Percentiles rank a stretch among this genome's conserved stretches.
These are phyloP conservation scores for Astyanax mexicanus DNA, from an alignment of 2,797 vertebrate genomes.

Conservation along the genomic window DNA sequence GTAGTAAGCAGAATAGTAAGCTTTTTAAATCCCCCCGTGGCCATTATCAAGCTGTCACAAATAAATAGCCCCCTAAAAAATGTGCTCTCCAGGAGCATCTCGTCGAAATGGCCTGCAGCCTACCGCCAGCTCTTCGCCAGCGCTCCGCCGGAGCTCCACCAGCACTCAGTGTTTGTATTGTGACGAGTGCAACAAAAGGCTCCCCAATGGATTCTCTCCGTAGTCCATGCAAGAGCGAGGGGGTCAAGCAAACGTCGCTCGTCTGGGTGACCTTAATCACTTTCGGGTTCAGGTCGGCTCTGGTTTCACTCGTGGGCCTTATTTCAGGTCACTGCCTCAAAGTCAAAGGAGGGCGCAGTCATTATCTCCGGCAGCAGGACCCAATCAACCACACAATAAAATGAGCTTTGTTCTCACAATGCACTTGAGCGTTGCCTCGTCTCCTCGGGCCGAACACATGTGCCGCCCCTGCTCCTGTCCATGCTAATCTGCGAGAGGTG, in stretches of 20 bases:
- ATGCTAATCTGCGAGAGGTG: conserved; percentile 63
- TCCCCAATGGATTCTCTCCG: conserved; percentile 68
- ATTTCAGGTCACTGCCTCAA: conserved; percentile 85
- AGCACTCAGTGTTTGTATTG: conserved; percentile 66
- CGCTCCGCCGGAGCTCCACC: no score
- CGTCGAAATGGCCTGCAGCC: conserved; percentile 53
- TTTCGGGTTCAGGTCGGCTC: conserved; percentile 79
- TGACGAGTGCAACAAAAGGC: conserved; percentile 70
- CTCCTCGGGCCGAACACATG: conserved; percentile 74
- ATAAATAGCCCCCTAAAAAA: conserved; percentile 42
- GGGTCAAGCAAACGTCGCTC: conserved; percentile 80
- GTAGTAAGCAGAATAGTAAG: conserved; percentile 17
- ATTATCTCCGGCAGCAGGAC: conserved; percentile 82
- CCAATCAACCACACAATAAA: conserved; percentile 84
- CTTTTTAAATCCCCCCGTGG: conserved; percentile 20
- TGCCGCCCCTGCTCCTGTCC: conserved; percentile 54
- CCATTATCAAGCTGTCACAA: conserved; percentile 30
- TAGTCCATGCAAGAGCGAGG: conserved; percentile 70
- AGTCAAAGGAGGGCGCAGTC: conserved; percentile 84
- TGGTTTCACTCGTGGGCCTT: conserved; percentile 81
- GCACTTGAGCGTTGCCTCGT: conserved; percentile 79
- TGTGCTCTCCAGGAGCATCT: conserved; percentile 56
- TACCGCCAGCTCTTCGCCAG: conserved; percentile 44
- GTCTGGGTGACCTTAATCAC: conserved; percentile 83
- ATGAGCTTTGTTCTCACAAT: conserved; percentile 78